A percentile compares a stretch with the other conserved stretches of the same genome.
Conservation (phyloP, 2,888 invertebrate species). For the Steinernema hermaphroditum region DNA sequence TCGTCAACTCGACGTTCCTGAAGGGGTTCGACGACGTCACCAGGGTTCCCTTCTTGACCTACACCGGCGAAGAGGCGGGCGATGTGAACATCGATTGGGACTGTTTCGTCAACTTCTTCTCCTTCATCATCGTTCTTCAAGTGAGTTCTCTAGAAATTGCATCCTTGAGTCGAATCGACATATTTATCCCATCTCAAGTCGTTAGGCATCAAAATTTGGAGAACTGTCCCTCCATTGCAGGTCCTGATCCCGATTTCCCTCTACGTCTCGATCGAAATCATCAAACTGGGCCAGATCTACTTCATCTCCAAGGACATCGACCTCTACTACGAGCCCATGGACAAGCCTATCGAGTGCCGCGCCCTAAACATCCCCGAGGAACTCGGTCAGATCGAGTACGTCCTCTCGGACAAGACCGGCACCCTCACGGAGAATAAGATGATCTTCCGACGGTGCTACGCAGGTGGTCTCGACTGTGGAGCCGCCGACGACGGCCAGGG, state of each 20-base stretch:
- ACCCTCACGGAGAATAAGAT: conserved; percentile 95
- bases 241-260: conserved; percentile 94
- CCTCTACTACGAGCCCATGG: conserved; percentile 81
- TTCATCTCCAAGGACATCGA: conserved; percentile 76
- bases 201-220: neutral
- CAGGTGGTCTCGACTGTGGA: conserved; percentile 82
- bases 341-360: conserved; percentile 80
- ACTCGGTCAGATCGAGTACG: conserved; percentile 88
- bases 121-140: conserved; percentile 91
- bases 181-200: too few species aligned
- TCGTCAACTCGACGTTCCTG: conserved; percentile 70
- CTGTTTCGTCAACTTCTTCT: conserved; percentile 88
- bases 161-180: too few species aligned
- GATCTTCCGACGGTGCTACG: conserved; percentile 87
- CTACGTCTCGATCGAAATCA: conserved; percentile 93
- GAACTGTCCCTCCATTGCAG: conserved; percentile 68
- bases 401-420: conserved; percentile 96
- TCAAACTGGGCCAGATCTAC: conserved; percentile 90
- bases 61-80: conserved; percentile 32
- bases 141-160: conserved; percentile 67
- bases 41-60: conserved; percentile 40
- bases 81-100: conserved; percentile 69
- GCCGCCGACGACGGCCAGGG: conserved; percentile 17
- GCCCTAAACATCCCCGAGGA: conserved; percentile 87
- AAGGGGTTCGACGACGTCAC: conserved; percentile 33